A percentile compares a stretch with the other conserved stretches of the same genome.
Conservation (phyloP, 2,113 vertebrate species). For the Tachuris rubrigastra region DNA sequence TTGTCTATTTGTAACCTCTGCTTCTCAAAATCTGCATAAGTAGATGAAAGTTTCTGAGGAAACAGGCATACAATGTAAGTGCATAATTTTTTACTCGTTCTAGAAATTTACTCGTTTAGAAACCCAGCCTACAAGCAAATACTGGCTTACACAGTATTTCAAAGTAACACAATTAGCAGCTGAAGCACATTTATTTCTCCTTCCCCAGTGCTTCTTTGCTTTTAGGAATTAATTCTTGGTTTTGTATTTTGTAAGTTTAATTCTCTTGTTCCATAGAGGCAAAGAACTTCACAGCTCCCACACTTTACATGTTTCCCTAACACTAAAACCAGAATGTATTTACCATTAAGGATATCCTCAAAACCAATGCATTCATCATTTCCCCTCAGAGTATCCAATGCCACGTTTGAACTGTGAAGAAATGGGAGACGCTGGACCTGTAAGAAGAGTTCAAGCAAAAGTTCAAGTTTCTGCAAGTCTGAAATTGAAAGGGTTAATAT, state of each 20-base stretch:
- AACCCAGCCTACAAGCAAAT: background rate
- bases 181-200: background rate
- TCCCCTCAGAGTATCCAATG: slow-evolving; percentile 89
- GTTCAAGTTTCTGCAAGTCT: background rate
- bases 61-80: background rate
- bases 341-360: slow-evolving; percentile 94
- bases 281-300: background rate
- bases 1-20: background rate
- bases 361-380: slow-evolving; percentile 88
- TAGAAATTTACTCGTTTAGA: background rate
- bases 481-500: background rate
- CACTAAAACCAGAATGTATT: background rate
- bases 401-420: slow-evolving; percentile 90
- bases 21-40: background rate
- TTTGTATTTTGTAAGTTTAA: background rate
- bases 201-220: background rate
- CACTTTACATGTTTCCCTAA: background rate
- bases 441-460: background rate
- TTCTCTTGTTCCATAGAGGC: background rate
- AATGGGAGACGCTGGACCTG: slow-evolving; percentile 95
- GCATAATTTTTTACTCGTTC: background rate
- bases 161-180: background rate
- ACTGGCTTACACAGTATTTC: background rate
- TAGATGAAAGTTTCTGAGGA: background rate
- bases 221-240: background rate